These are phyloP conservation scores for Pristionchus maxplancki DNA, from an alignment of 2,888 invertebrate species.

Conservation along the genomic window DNA sequence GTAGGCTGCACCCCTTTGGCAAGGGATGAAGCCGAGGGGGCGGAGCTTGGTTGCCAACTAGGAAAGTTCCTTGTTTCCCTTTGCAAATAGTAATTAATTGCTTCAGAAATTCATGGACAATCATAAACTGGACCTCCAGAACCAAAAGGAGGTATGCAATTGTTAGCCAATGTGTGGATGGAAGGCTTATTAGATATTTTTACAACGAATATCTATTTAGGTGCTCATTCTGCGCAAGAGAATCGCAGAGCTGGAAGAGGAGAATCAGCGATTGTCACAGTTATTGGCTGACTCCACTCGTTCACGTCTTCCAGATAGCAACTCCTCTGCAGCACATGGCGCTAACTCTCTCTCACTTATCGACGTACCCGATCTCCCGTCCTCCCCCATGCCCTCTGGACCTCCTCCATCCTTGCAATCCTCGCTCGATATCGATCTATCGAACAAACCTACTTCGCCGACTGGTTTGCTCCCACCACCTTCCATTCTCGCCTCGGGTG, in stretches of 20 bases:
- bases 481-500: background rate
- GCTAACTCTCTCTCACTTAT: background rate
- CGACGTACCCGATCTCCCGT: conserved; percentile 27
- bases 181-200: background rate
- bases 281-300: conserved; percentile 16
- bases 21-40: too few relatives aligned
- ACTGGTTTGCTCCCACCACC: conserved; percentile 49
- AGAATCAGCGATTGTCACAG: conserved; percentile 82
- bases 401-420: conserved; percentile 23
- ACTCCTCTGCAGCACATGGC: background rate
- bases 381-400: conserved; percentile 21
- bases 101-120: conserved; percentile 50
- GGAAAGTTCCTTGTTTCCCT: too few relatives aligned
- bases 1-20: too few relatives aligned
- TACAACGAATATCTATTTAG: too few relatives aligned
- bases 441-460: background rate
- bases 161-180: background rate
- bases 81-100: background rate
- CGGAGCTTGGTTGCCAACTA: too few relatives aligned
- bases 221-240: conserved; percentile 88
- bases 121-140: conserved; percentile 46
- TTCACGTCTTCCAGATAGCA: background rate
- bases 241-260: conserved; percentile 90
- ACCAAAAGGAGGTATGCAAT: conserved; percentile 45
- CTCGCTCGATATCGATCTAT: background rate